Evolutionary conservation across 2,888 invertebrate species (phyloP).

Genomic region (Drosophila meridionalis): DNA sequence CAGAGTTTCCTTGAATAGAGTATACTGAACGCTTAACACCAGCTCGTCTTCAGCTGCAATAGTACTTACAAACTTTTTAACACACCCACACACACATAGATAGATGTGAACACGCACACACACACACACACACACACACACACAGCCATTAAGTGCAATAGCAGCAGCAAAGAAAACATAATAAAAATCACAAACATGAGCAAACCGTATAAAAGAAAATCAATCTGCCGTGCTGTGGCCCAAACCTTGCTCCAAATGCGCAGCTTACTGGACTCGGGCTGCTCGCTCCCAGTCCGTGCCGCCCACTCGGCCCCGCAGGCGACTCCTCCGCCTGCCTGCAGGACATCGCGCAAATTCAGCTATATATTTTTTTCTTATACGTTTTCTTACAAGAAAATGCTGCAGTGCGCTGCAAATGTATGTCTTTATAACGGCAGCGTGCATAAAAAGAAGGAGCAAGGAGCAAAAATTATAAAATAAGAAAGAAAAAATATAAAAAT

Average conservation of each 20-base stretch:
- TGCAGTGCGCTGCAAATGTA: slow-evolving; percentile 76
- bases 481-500: slow-evolving; percentile 36
- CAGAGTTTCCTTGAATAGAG: not conserved
- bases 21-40: slow-evolving; percentile 9
- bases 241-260: slow-evolving; percentile 15
- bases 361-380: slow-evolving; percentile 64
- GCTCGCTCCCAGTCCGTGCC: slow-evolving; percentile 1
- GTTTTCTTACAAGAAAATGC: slow-evolving; percentile 77
- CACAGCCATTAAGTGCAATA: slow-evolving; percentile 24
- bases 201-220: slow-evolving; percentile 82
- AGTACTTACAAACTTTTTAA: slow-evolving; percentile 36
- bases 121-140: not conserved
- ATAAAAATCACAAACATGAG: slow-evolving; percentile 68
- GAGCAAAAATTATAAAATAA: slow-evolving; percentile 74
- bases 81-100: slow-evolving; percentile 7
- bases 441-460: slow-evolving; percentile 69
- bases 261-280: slow-evolving; percentile 12
- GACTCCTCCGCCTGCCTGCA: slow-evolving; percentile 25
- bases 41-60: slow-evolving; percentile 29
- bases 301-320: not conserved
- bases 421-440: slow-evolving; percentile 77
- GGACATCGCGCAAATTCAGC: slow-evolving; percentile 74
- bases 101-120: not conserved
- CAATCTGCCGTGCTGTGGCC: slow-evolving; percentile 70
- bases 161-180: slow-evolving; percentile 44